phyloP scores from a whole-genome alignment of 2,888 invertebrate genomes.

The Euphydryas editha region DNA sequence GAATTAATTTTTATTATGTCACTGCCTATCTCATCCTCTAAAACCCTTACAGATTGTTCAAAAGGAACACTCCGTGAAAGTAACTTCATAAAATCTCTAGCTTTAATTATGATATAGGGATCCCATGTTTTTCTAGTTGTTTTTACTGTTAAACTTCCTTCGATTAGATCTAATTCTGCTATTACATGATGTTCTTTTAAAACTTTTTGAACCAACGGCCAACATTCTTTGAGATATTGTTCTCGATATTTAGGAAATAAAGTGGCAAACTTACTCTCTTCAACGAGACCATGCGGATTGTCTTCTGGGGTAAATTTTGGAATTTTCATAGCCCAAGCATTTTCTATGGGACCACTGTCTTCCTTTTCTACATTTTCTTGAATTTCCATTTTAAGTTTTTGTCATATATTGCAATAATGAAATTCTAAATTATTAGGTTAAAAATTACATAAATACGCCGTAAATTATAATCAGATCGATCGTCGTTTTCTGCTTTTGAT shows the following conservation, averaged over 20 bases:
- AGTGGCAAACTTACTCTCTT: conserved; percentile 98
- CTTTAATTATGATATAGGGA: conserved; percentile 98
- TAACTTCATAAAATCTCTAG: conserved; percentile 97
- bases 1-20: conserved; percentile 99
- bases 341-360: conserved; percentile 86
- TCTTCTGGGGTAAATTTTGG: conserved; percentile 94
- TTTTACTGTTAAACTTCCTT: conserved; percentile 96
- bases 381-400: conserved; percentile 28
- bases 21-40: conserved; percentile 95
- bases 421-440: background rate
- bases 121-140: conserved; percentile 99
- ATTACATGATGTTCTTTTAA: conserved; percentile 90
- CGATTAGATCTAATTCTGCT: conserved; percentile 95
- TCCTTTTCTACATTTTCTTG: conserved; percentile 47
- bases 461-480: too few relatives aligned
- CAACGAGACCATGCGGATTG: conserved; percentile 93
- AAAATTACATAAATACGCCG: too few relatives aligned
- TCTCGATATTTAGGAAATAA: conserved; percentile 99
- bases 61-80: conserved; percentile 97
- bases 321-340: conserved; percentile 94
- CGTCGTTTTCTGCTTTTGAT: too few relatives aligned
- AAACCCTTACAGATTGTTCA: conserved; percentile 94
- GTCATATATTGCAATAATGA: background rate
- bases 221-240: conserved; percentile 96
- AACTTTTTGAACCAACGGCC: conserved; percentile 96